Base-by-base conservation (phyloP, 1,140 invertebrate genomes). In the Tetraneura akinire region DNA sequence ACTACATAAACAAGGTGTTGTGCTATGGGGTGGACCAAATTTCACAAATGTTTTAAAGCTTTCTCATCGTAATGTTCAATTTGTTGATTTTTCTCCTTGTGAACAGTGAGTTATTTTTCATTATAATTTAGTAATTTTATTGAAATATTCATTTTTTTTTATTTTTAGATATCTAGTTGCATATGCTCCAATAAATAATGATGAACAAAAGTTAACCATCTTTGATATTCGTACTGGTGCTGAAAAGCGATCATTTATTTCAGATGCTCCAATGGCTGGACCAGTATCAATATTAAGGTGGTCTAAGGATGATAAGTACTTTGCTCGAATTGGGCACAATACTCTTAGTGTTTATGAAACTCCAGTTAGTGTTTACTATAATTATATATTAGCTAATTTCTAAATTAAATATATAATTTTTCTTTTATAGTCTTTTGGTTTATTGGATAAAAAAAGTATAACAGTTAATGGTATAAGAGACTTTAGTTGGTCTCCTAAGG, bases 401-500 rank as follows among this genome's bases (percentile, higher is more conserved):
- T 53, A 23, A 16, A 49, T 80, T 82, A 64, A 18, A 42, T 8
- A 37, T 57, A 0, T 23, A 62, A 53, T 64, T 82, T 80, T 80
- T 73, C n/a, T 82, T 81, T 88, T 88, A 47, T 84, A 92, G 91
- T 94, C 94, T 13, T 98, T 98, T 87, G 94, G 92, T 83, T 86
- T 99, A 29, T 86, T 98, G 0, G 96, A 98, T 80, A 96, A 97
- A 85, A 98, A 98, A 85, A 96, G 95, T 83, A 92, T 98, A 73
- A 98, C 97, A 85, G 93, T 98, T 37, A 88, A 90, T 11, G 95
- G 94, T 51, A 95, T 98, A 68, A 90, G 93, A 82, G 96, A 98
- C 85, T 99, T 99, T 86, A 93, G 92, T 82, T 99, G 97, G 97
- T 98, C 96, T 18, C 97, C 98, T 0, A 95, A 96, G 14, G 96